phyloP scores from a whole-genome alignment of 2,888 invertebrate species.

The Stenoptilia bipunctidactyla region DNA sequence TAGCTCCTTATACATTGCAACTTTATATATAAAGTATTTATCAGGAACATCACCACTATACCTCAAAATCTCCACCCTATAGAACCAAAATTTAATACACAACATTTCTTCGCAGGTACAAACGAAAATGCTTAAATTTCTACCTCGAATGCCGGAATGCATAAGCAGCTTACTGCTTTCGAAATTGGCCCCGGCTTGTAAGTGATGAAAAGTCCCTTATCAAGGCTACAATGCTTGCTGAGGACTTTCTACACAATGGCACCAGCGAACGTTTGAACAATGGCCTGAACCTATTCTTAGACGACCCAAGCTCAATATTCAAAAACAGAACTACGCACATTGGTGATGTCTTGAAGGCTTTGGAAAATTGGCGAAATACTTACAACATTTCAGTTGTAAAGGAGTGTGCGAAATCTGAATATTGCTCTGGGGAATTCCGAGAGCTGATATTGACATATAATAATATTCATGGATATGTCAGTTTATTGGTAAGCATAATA shows the following conservation, averaged over 20 bases:
- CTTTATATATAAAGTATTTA: too few relatives aligned
- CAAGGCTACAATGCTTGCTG: too few relatives aligned
- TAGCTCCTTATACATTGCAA: too few relatives aligned
- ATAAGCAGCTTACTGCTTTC: too few relatives aligned
- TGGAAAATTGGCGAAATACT: conserved; percentile 44
- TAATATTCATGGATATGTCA: conserved; percentile 85
- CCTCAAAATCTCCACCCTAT: too few relatives aligned
- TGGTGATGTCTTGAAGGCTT: conserved; percentile 40
- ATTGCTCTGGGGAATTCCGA: conserved; percentile 72
- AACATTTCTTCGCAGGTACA: too few relatives aligned
- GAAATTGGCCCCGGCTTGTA: too few relatives aligned
- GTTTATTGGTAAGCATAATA: conserved; percentile 75
- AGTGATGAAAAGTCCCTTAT: not conserved
- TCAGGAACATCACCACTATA: too few relatives aligned
- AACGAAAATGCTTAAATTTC: too few relatives aligned
- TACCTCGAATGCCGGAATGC: too few relatives aligned
- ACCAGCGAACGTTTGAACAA: conserved; percentile 24
- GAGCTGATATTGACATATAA: conserved; percentile 76
- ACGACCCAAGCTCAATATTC: conserved; percentile 28
- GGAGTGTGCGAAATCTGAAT: conserved; percentile 51
- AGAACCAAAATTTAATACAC: too few relatives aligned
- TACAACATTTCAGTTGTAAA: conserved; percentile 49
- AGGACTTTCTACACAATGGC: conserved; percentile 15
- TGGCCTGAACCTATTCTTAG: conserved; percentile 30
- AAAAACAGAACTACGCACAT: conserved; percentile 37